Evolutionary conservation across 53 echinoderm and acorn worm species (phyloP).

Genomic region (Echinarachnius parma): DNA sequence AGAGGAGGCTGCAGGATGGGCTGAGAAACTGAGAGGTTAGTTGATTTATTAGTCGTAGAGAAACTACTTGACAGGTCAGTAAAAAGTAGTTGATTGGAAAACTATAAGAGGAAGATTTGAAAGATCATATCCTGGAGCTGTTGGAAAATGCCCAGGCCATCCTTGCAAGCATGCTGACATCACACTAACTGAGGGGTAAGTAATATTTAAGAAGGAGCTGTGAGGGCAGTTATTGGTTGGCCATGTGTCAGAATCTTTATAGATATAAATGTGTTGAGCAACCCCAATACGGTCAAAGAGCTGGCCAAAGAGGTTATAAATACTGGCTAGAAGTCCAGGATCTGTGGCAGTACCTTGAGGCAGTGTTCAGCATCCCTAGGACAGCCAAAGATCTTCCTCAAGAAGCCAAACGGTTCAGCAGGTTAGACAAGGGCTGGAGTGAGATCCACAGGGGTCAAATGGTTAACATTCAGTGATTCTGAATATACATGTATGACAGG

Average conservation of each 20-base stretch:
- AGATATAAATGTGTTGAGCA: too few relatives aligned
- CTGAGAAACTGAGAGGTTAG: constrained; percentile 96
- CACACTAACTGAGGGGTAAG: constrained; percentile 9
- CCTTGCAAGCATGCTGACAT: constrained; percentile 55
- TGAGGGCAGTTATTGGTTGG: too few relatives aligned
- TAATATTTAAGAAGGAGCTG: not conserved
- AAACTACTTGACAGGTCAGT: too few relatives aligned
- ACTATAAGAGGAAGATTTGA: constrained; percentile 96
- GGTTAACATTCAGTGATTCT: too few relatives aligned
- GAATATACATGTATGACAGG: too few relatives aligned
- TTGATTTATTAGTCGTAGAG: not conserved
- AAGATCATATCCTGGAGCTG: constrained; percentile 92
- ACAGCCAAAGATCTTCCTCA: constrained; percentile 81
- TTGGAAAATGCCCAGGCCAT: constrained; percentile 58
- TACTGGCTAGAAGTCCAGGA: constrained; percentile 97
- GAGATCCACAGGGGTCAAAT: constrained; percentile 97
- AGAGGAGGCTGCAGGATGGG: constrained; percentile 99
- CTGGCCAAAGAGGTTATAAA: too few relatives aligned
- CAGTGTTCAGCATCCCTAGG: constrained; percentile 73
- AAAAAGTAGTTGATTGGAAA: too few relatives aligned
- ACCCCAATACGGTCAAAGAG: too few relatives aligned
- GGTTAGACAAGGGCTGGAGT: constrained; percentile 98
- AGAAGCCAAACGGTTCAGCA: constrained; percentile 82
- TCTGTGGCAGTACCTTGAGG: constrained; percentile 86
- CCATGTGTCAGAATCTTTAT: too few relatives aligned